phyloP scores from a whole-genome alignment of 2,888 invertebrate species.

The Stenotaenia linearis region DNA sequence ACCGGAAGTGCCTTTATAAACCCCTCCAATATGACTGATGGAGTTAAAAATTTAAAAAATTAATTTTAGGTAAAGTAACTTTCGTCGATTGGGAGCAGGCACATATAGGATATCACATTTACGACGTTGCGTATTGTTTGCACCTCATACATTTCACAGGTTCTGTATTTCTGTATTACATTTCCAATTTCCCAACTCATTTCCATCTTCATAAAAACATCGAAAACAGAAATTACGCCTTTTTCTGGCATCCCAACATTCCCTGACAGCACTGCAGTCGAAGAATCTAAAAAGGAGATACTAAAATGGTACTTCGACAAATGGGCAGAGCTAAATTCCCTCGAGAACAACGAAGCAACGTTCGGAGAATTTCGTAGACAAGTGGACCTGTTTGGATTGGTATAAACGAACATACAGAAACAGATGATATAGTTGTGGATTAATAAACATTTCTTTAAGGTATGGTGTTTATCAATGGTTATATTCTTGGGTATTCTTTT shows the following conservation, averaged over 20 bases:
- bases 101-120: background rate
- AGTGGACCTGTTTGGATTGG: background rate
- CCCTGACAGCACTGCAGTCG: background rate
- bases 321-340: background rate
- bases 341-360: background rate
- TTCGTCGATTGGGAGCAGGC: background rate
- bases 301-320: background rate
- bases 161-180: no score
- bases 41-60: background rate
- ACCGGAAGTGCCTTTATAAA: no score
- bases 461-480: background rate
- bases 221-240: background rate
- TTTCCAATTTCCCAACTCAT: no score
- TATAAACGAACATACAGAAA: background rate
- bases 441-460: background rate
- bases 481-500: no score
- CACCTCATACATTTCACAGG: background rate
- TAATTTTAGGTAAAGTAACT: background rate
- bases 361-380: background rate
- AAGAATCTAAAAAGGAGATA: conserved; percentile 7
- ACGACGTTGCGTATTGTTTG: background rate
- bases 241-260: background rate
- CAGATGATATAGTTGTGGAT: background rate
- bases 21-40: no score
- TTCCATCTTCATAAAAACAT: no score